phyloP scores from a whole-genome alignment of 1,140 invertebrate genomes.

The Zaprionus gabonicus region DNA sequence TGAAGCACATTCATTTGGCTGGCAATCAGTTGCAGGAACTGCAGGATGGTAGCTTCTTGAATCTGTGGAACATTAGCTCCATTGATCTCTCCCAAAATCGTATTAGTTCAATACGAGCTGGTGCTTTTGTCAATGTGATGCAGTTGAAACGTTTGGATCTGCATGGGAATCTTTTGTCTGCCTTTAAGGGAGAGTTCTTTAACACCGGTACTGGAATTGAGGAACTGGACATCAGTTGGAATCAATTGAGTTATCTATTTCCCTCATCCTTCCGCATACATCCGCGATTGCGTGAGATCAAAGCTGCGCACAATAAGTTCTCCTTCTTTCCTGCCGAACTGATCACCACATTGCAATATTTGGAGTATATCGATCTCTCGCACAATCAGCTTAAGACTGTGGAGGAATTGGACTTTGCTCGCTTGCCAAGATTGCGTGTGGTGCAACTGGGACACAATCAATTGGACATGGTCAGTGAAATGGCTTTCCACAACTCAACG shows the following conservation, averaged over 20 bases:
- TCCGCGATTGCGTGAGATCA: slow-evolving; percentile 89
- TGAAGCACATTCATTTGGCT: slow-evolving; percentile 88
- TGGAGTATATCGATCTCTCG: slow-evolving; percentile 91
- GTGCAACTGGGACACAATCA: slow-evolving; percentile 90
- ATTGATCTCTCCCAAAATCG: slow-evolving; percentile 91
- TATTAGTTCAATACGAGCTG: slow-evolving; percentile 90
- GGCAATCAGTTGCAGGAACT: slow-evolving; percentile 90
- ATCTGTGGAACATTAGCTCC: slow-evolving; percentile 89
- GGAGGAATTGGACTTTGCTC: slow-evolving; percentile 93
- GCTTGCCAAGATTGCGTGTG: slow-evolving; percentile 89
- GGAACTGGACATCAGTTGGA: slow-evolving; percentile 90
- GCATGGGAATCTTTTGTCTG: slow-evolving; percentile 89
- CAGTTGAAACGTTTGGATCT: slow-evolving; percentile 89
- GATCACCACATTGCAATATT: slow-evolving; percentile 89
- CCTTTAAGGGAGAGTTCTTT: slow-evolving; percentile 92
- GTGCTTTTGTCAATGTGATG: slow-evolving; percentile 89
- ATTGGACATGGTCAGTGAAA: slow-evolving; percentile 92
- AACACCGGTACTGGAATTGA: slow-evolving; percentile 89
- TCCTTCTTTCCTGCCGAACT: slow-evolving; percentile 93
- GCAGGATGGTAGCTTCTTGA: slow-evolving; percentile 89
- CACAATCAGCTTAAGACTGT: slow-evolving; percentile 91
- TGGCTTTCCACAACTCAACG: slow-evolving; percentile 95
- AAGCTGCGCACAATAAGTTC: slow-evolving; percentile 90
- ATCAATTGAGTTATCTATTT: slow-evolving; percentile 91
- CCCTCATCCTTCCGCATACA: slow-evolving; percentile 93